Evolutionary conservation across 1,140 invertebrate species (phyloP).

Genomic region (Drosophila truncata): DNA sequence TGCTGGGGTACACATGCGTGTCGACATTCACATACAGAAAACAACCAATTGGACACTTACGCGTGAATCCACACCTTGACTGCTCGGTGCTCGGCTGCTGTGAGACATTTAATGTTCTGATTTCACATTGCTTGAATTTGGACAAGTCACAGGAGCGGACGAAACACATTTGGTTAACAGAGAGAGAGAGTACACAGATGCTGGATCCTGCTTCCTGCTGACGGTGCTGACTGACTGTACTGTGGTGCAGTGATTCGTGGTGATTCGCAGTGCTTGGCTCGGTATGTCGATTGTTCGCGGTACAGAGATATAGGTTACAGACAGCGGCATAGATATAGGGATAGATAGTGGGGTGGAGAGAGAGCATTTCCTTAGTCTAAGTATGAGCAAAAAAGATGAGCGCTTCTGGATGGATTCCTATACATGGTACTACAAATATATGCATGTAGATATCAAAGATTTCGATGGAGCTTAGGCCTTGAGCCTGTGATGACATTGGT

Average conservation of each 20-base stretch:
- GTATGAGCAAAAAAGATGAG: conserved; percentile 44
- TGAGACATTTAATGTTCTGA: conserved; percentile 34
- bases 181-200: conserved; percentile 26
- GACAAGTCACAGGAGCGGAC: conserved; percentile 38
- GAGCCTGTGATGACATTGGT: conserved; percentile 30
- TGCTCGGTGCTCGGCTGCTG: conserved; percentile 15
- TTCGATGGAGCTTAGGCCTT: conserved; percentile 24
- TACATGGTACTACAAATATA: conserved; percentile 7
- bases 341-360: conserved; percentile 24
- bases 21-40: conserved; percentile 47
- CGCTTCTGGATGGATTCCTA: conserved; percentile 32
- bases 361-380: conserved; percentile 58
- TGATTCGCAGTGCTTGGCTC: conserved; percentile 33
- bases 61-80: conserved; percentile 31
- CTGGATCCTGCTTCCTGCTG: conserved; percentile 27
- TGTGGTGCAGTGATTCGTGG: conserved; percentile 30
- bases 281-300: conserved; percentile 38
- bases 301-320: conserved; percentile 45
- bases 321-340: conserved; percentile 32
- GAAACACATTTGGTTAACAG: conserved; percentile 41
- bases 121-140: conserved; percentile 28
- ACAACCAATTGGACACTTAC: conserved; percentile 48
- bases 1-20: conserved; percentile 28
- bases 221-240: conserved; percentile 31
- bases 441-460: conserved; percentile 15